phyloP scores from a whole-genome alignment of 2,888 invertebrate genomes.

The Cosmopolites sordidus region DNA sequence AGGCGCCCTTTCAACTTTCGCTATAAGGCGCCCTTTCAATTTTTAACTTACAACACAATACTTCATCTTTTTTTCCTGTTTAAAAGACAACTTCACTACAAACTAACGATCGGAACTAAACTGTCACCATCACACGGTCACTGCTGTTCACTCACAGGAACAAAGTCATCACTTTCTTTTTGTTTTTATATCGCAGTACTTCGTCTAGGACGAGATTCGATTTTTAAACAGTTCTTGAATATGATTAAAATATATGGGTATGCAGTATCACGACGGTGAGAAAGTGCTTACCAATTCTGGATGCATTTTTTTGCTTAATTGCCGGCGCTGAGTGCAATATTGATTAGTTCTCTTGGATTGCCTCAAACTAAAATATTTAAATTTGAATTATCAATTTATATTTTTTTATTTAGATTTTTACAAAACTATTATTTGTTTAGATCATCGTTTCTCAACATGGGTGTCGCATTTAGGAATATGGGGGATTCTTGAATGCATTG shows the following conservation, averaged over 20 bases:
- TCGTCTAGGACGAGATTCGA: conserved; percentile 38
- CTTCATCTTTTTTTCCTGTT: neutral
- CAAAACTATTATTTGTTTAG: too few relatives aligned
- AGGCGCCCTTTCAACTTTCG: too few relatives aligned
- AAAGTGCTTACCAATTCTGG: conserved; percentile 38
- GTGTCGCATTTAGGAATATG: too few relatives aligned
- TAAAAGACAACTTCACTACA: neutral
- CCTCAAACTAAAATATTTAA: too few relatives aligned
- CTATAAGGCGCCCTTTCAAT: too few relatives aligned
- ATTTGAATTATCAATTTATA: too few relatives aligned
- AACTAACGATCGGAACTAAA: conserved; percentile 13
- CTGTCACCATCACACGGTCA: conserved; percentile 35
- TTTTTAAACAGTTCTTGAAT: conserved; percentile 33
- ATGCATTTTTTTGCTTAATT: conserved; percentile 34
- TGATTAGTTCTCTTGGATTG: too few relatives aligned
- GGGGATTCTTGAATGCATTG: too few relatives aligned
- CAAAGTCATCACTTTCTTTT: conserved; percentile 41
- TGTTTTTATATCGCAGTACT: conserved; percentile 41
- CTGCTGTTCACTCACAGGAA: conserved; percentile 33
- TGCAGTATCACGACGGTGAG: conserved; percentile 37
- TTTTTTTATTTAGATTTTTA: too few relatives aligned
- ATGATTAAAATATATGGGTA: conserved; percentile 6
- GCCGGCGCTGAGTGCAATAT: conserved; percentile 3
- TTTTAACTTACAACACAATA: neutral
- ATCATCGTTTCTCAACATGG: too few relatives aligned